Base-by-base conservation (phyloP, 1,140 invertebrate species). In the Bilobella aurantiaca region DNA sequence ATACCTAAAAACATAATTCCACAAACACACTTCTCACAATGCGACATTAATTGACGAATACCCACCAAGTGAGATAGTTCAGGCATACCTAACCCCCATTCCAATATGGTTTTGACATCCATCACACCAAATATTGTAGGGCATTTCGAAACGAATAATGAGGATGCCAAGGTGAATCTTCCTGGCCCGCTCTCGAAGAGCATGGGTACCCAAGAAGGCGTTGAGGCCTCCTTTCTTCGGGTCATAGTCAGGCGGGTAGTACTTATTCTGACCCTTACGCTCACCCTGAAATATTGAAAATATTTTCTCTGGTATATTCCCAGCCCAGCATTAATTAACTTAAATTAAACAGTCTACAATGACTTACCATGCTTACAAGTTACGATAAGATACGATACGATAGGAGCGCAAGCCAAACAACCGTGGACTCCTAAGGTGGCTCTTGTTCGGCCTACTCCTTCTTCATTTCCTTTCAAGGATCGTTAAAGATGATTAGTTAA, bases 101-200 rank as follows among this genome's bases (percentile, higher is more conserved):
- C 95, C 97, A 70, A 99, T 95, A 76, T 98, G 96, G 81, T 96
- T 99, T 60, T 89, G 87, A 77, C 97, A 99, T 30, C 95, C 95
- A 59, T 94, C 88, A 74, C 95, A 98, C 95, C 95, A 99, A 70
- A 99, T 98, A 79, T 99, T 99, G 74, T 96, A 99, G 0, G 97
- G 97, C 94, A 99, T 96, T 81, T 99, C 97, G 85, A 99, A 99
- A 63, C 96, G 84, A 69, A 99, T 98, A 57, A 98, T 95, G 37
- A 99, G 84, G 69, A 99, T 99, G 18, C 96, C 96, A 79, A 94
- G 82, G 73, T 95, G 87, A 0, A 98, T 81, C 80, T 99, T 99
- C 25, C 88, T 80, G 0, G 95, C 96, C 71, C 96, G 81, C 79
- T 99, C 96, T 47, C 96, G 84, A 28, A 99, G 78, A 0, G 96